A percentile compares a stretch with the other conserved stretches of the same genome.
Evolutionary conservation across 2,113 vertebrate species (phyloP).

Genomic region (mouse (Mus musculus)): DNA sequence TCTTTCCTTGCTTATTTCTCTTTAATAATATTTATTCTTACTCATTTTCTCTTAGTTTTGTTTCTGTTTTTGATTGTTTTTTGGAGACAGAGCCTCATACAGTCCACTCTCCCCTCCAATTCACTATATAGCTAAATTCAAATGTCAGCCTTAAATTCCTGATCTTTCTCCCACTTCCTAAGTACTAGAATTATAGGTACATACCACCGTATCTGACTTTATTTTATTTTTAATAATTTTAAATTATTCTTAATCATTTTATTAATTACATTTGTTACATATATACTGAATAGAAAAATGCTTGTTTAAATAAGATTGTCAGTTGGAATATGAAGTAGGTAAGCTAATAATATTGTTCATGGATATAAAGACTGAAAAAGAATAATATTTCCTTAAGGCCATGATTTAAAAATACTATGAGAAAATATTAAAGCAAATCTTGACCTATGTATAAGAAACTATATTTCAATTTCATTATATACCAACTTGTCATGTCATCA

Average conservation of each 20-base stretch:
- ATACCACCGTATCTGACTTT: not conserved
- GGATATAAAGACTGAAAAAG: not conserved
- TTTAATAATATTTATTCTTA: not conserved
- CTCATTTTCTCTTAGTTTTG: no score
- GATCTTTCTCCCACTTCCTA: not conserved
- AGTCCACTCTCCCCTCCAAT: not conserved
- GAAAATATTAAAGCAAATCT: conserved; percentile 22
- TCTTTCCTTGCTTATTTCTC: not conserved
- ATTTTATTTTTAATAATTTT: not conserved
- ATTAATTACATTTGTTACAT: not conserved
- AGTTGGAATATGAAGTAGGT: not conserved
- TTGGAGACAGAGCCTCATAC: not conserved
- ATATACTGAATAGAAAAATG: conserved; percentile 44
- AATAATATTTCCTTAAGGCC: not conserved
- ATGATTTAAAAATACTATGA: not conserved
- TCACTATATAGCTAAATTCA: not conserved
- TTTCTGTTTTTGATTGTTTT: no score
- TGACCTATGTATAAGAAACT: conserved; percentile 40
- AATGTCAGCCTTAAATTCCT: not conserved
- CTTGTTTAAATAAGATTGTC: not conserved
- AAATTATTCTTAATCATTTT: conserved; percentile 30
- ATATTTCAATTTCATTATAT: conserved; percentile 49
- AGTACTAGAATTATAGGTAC: not conserved
- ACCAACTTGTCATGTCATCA: conserved; percentile 68
- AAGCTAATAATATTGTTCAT: not conserved